These are phyloP conservation scores for Poecilobothrus nobilitatus DNA, from an alignment of 2,888 invertebrate species.

Conservation along the genomic window DNA sequence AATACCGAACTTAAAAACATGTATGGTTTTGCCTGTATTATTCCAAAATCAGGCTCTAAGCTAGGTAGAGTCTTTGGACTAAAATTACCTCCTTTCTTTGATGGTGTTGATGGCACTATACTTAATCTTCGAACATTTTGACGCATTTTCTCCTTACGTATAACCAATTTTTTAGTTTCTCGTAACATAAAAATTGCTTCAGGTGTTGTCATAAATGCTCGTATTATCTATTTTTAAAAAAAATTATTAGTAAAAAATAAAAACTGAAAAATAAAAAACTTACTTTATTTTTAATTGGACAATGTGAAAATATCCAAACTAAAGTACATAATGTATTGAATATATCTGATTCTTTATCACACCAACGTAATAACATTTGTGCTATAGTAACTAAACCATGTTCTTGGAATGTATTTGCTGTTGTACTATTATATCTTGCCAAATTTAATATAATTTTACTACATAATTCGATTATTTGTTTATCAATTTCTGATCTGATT, in stretches of 20 bases:
- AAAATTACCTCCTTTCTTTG: constrained; percentile 26
- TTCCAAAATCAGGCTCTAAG: constrained; percentile 42
- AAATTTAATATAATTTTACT: constrained; percentile 56
- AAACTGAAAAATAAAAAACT: constrained; percentile 14
- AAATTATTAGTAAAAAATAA: not conserved
- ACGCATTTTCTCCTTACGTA: constrained; percentile 44
- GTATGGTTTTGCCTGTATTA: constrained; percentile 38
- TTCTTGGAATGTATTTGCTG: constrained; percentile 52
- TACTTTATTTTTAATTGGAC: constrained; percentile 37
- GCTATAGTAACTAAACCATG: constrained; percentile 53
- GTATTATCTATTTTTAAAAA: constrained; percentile 34
- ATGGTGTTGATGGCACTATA: constrained; percentile 19
- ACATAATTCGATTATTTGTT: constrained; percentile 41
- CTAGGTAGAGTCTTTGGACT: constrained; percentile 33
- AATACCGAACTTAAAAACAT: constrained; percentile 41
- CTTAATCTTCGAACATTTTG: constrained; percentile 36
- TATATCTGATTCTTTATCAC: constrained; percentile 55
- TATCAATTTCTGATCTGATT: constrained; percentile 43
- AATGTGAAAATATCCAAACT: constrained; percentile 54
- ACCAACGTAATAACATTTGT: constrained; percentile 57
- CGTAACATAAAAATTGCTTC: constrained; percentile 42
- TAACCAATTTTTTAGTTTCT: constrained; percentile 41
- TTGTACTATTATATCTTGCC: constrained; percentile 54
- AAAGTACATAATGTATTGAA: constrained; percentile 59
- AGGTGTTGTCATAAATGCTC: constrained; percentile 39